These are phyloP conservation scores for Cochlearius cochlearius DNA, from an alignment of 2,113 vertebrate genomes.

Conservation along the genomic window DNA sequence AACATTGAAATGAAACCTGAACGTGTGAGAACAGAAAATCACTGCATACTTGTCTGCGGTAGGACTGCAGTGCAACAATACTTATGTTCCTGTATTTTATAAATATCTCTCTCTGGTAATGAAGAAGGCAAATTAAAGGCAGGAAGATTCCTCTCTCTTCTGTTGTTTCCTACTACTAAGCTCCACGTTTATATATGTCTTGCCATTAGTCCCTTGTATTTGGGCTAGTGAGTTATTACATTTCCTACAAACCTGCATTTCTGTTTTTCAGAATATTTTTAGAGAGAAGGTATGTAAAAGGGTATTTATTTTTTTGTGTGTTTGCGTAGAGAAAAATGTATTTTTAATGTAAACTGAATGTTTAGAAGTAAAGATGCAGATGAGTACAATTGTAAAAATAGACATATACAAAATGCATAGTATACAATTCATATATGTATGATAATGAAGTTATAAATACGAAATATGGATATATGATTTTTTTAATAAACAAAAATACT, in stretches of 20 bases:
- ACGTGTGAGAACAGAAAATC: neutral
- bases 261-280: neutral
- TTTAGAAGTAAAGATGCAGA: neutral
- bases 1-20: neutral
- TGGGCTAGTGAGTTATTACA: neutral
- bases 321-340: neutral
- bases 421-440: neutral
- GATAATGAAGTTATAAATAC: neutral
- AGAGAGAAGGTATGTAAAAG: neutral
- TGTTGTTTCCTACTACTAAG: neutral
- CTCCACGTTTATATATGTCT: neutral
- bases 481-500: neutral
- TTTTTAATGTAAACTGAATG: neutral
- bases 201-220: neutral
- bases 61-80: neutral
- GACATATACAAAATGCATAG: neutral
- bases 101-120: neutral
- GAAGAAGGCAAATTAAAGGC: neutral
- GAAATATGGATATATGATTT: neutral
- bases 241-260: neutral
- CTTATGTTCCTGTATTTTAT: neutral
- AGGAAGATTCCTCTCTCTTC: neutral
- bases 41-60: neutral
- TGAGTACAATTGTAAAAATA: neutral
- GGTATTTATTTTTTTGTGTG: fast-evolving